Evolutionary conservation across 2,888 invertebrate species (phyloP), one percentile per base, ranked within the genome.

Genomic region (Rhopalosiphum nymphaeae): DNA sequence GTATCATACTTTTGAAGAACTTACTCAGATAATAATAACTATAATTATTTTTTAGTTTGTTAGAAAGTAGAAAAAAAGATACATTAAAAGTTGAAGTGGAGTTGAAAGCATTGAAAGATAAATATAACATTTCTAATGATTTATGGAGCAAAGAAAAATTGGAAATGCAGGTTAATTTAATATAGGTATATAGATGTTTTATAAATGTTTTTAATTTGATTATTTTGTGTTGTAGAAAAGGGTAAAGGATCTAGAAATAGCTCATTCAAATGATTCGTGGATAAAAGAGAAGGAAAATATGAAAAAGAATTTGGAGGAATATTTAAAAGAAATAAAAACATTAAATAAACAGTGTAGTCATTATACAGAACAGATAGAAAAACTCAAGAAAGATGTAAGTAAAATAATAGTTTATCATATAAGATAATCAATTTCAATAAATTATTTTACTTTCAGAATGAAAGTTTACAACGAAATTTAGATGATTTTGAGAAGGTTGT

Each of bases 401-500:
- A 93, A 90, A 85, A 86, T 91, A 42, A 61, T 56, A 44, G 42
- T 26, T 42, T 29, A 36, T 67, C 3, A 92, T 67, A 26, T 46
- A n/a, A 89, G 25, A 44, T 36, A 67, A 56, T 26, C 44, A 7
- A 44, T 89, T 88, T 92, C 2, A 91, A 91, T 78, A 29, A 67
- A 90, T 57, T 78, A 67, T 85, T 91, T 88, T 88, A 25, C 67
- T 56, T 95, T 95, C 95, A 97, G 97, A 97, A 98, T 95, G 98
- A 98, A 95, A 98, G 98, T 95, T 96, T 98, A 4, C 97, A 97
- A 95, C 97, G 97, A 95, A 98, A 98, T 95, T 96, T 98, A 61
- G 98, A 98, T 95, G 98, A 98, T 96, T 98, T 97, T 96, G 98
- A 98, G 95, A 97, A 97, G 96, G 97, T 98, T 5, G 97, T 97